Evolutionary conservation across 2,113 vertebrate species (phyloP).

Genomic region (Empidonax alnorum): DNA sequence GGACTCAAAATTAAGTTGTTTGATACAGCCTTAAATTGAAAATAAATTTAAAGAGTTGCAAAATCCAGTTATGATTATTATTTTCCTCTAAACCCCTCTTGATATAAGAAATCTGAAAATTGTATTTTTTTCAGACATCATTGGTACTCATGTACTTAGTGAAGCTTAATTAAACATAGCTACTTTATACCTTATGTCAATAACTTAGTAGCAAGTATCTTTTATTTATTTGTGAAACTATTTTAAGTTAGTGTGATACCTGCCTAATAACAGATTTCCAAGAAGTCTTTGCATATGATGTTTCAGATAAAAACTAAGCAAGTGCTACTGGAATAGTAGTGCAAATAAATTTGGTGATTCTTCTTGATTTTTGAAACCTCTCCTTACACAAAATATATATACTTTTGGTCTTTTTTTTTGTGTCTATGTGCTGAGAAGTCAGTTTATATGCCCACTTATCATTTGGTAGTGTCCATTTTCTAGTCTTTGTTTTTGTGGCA

Average conservation of each 20-base stretch:
- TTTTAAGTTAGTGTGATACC: neutral
- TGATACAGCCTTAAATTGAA: neutral
- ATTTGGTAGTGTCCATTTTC: neutral
- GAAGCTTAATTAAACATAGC: neutral
- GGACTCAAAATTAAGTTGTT: neutral
- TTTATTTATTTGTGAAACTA: neutral
- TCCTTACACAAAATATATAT: neutral
- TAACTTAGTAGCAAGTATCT: neutral
- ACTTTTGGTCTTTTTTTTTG: neutral
- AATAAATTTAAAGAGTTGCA: neutral
- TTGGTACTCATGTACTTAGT: neutral
- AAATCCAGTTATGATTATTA: neutral
- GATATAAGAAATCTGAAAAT: neutral
- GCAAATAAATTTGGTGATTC: neutral
- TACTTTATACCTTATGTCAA: neutral
- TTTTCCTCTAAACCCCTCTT: accelerated
- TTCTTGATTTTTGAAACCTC: neutral
- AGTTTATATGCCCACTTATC: neutral
- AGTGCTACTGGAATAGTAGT: neutral
- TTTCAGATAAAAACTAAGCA: neutral
- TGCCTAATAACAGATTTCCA: neutral
- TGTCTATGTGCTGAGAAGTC: neutral
- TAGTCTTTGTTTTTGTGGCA: neutral
- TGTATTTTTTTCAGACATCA: neutral
- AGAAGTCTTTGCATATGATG: neutral